Evolutionary conservation across 2,888 invertebrate species (phyloP).

Genomic region (Ennomos erosarius): DNA sequence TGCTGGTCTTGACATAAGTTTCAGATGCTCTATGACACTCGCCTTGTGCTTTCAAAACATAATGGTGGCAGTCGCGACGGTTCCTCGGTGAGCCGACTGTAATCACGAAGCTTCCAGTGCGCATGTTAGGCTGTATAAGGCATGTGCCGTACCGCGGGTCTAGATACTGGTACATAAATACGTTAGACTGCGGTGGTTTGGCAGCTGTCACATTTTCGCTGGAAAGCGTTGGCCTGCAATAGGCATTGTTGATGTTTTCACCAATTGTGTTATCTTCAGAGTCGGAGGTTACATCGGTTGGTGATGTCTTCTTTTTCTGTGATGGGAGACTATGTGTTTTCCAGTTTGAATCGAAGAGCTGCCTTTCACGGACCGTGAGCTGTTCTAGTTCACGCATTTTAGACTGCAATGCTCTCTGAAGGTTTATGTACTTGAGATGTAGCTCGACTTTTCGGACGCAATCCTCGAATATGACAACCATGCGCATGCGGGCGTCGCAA

Average conservation of each 20-base stretch:
- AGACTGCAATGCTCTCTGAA: constrained; percentile 92
- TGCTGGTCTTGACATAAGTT: constrained; percentile 56
- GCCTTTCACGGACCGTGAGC: constrained; percentile 91
- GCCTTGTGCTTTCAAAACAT: constrained; percentile 83
- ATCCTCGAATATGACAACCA: constrained; percentile 98
- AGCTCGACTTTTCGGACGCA: constrained; percentile 97
- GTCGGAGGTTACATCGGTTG: constrained; percentile 73
- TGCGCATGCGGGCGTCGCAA: constrained; percentile 95
- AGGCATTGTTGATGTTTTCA: constrained; percentile 84
- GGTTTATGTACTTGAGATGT: constrained; percentile 96
- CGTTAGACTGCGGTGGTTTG: constrained; percentile 74
- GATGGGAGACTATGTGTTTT: constrained; percentile 95
- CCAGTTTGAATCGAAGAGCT: constrained; percentile 94
- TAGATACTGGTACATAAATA: constrained; percentile 88
- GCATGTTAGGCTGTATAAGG: constrained; percentile 87
- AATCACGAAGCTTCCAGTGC: constrained; percentile 89
- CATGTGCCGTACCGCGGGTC: constrained; percentile 90
- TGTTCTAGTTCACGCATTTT: constrained; percentile 94
- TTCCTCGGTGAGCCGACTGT: constrained; percentile 89
- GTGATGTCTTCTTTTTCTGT: constrained; percentile 90
- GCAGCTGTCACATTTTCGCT: constrained; percentile 90
- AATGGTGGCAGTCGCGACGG: constrained; percentile 88
- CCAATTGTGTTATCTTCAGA: constrained; percentile 72
- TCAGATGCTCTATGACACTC: constrained; percentile 71
- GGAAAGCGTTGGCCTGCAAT: constrained; percentile 91